phyloP scores from a whole-genome alignment of 2,888 invertebrate genomes.

The Diaphora mendica region DNA sequence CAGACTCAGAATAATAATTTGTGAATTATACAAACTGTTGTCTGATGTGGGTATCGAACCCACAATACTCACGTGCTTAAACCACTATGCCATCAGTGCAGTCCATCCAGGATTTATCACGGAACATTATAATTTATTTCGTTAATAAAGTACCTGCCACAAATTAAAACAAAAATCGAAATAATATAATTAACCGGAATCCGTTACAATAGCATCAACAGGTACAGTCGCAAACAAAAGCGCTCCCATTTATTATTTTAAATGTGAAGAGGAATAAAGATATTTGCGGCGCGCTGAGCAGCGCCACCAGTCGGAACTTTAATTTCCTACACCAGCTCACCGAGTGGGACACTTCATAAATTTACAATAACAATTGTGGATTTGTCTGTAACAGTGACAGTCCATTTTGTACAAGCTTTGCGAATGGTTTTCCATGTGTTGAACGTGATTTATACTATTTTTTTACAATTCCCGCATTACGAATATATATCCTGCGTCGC shows the following conservation, averaged over 20 bases:
- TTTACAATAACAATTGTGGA: conserved; percentile 42
- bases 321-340: conserved; percentile 62
- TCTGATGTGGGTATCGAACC: too few species aligned
- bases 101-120: too few species aligned
- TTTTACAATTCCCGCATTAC: too few species aligned
- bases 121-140: too few species aligned
- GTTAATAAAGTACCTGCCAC: too few species aligned
- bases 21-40: too few species aligned
- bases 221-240: conserved; percentile 45
- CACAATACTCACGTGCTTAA: too few species aligned
- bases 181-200: conserved; percentile 10
- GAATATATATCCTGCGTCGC: too few species aligned
- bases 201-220: conserved; percentile 21
- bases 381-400: conserved; percentile 29
- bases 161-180: not conserved
- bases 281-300: conserved; percentile 44
- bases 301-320: conserved; percentile 63
- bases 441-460: not conserved
- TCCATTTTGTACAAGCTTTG: not conserved
- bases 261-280: conserved; percentile 46
- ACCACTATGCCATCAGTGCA: too few species aligned
- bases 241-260: conserved; percentile 33
- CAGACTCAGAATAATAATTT: too few species aligned
- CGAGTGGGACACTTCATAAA: conserved; percentile 41
- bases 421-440: not conserved